A percentile compares a stretch with the other conserved stretches of the same genome.
Conservation (phyloP, 2,888 invertebrate genomes). For the Philonicus albiceps region DNA sequence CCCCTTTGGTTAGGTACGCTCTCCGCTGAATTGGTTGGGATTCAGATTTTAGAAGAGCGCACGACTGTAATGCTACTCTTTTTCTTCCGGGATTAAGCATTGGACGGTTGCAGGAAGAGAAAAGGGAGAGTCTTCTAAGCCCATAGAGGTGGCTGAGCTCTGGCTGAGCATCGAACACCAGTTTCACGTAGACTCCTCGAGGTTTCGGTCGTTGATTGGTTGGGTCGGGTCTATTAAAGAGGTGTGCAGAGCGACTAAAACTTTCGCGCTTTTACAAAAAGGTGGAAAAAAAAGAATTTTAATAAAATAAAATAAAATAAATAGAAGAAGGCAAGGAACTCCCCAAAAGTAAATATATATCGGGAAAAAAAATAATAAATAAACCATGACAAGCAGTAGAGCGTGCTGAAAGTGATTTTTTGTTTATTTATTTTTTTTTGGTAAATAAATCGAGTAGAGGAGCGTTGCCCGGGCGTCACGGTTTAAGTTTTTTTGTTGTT, state of each 20-base stretch:
- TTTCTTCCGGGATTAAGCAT: background rate
- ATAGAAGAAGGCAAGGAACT: background rate
- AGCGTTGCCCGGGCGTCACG: background rate
- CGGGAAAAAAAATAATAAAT: background rate
- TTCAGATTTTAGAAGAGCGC: background rate
- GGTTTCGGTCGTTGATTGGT: constrained; percentile 54
- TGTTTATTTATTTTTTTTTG: background rate
- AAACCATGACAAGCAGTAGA: background rate
- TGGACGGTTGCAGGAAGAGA: background rate
- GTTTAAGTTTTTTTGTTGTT: background rate
- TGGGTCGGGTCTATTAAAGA: background rate
- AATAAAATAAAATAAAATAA: background rate
- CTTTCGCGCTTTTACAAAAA: constrained; percentile 6
- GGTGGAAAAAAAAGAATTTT: too few species aligned
- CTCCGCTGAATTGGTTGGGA: background rate
- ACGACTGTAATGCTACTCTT: background rate
- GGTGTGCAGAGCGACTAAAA: background rate
- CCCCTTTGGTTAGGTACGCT: background rate
- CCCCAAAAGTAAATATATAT: background rate
- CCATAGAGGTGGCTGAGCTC: background rate
- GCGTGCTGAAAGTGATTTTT: background rate
- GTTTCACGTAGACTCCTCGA: constrained; percentile 57
- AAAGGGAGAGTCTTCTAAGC: background rate
- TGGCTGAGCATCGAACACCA: constrained; percentile 54
- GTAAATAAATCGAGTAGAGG: background rate